Evolutionary conservation across 2,797 vertebrate genomes (phyloP).

Genomic region (Chelon auratus): DNA sequence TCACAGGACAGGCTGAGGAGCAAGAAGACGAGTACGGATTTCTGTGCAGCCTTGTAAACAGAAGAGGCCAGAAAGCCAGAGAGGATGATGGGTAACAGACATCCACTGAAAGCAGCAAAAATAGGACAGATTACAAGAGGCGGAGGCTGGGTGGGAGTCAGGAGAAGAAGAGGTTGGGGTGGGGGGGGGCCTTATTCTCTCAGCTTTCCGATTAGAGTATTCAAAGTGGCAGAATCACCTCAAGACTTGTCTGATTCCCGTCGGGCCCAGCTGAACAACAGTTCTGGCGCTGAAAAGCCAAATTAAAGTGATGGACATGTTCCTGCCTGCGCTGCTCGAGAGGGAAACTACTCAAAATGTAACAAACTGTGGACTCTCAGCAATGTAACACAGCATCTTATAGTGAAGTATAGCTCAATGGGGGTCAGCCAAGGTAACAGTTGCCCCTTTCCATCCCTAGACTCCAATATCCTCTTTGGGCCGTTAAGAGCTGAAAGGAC

Average conservation of each 20-base stretch:
- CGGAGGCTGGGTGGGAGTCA: constrained; percentile 30
- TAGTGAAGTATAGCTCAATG: constrained; percentile 39
- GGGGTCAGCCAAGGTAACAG: constrained; percentile 27
- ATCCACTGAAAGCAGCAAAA: constrained; percentile 77
- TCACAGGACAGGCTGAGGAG: constrained; percentile 62
- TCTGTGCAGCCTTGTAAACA: constrained; percentile 79
- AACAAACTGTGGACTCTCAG: constrained; percentile 49
- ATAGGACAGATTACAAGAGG: constrained; percentile 57
- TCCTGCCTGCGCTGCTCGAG: constrained; percentile 25
- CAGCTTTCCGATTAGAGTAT: constrained; percentile 27
- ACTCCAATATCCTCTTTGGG: constrained; percentile 31
- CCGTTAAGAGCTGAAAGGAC: constrained; percentile 11
- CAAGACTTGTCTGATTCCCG: constrained; percentile 10
- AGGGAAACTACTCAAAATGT: constrained; percentile 46
- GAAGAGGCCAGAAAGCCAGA: constrained; percentile 70
- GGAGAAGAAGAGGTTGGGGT: constrained; percentile 17
- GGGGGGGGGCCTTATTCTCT: constrained; percentile 5
- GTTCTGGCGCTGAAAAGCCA: constrained; percentile 11
- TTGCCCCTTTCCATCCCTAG: constrained; percentile 23
- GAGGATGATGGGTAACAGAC: constrained; percentile 80
- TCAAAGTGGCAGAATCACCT: constrained; percentile 15
- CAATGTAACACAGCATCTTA: constrained; percentile 37
- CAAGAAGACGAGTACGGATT: constrained; percentile 47
- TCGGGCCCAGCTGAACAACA: constrained; percentile 5
- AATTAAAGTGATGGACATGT: constrained; percentile 14